These are phyloP conservation scores for Abrostola triplasia DNA, from an alignment of 2,888 invertebrate genomes.

Conservation along the genomic window DNA sequence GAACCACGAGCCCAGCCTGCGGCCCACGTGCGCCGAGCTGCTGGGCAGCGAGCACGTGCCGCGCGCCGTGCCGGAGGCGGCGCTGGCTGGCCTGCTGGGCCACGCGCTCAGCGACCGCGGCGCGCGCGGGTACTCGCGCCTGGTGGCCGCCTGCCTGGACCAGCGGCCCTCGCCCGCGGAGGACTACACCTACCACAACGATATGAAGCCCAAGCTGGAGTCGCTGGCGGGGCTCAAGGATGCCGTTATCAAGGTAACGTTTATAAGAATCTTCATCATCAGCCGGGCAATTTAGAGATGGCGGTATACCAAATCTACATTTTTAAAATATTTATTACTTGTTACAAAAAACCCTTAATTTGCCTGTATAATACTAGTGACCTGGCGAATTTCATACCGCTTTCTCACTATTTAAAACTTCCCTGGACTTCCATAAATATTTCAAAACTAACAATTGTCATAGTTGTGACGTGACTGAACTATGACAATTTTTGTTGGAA, in stretches of 20 bases:
- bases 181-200: conserved; percentile 94
- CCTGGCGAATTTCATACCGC: no score
- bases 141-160: conserved; percentile 76
- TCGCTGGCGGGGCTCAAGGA: conserved; percentile 66
- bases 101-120: conserved; percentile 94
- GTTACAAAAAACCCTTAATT: no score
- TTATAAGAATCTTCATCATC: no score
- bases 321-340: no score
- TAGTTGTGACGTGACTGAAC: no score
- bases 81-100: conserved; percentile 93
- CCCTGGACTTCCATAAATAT: no score
- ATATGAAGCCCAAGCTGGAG: conserved; percentile 63
- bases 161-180: conserved; percentile 90
- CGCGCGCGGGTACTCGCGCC: conserved; percentile 70
- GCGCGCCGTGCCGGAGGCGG: conserved; percentile 95
- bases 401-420: no score
- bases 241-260: conserved; percentile 71
- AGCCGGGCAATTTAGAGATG: no score
- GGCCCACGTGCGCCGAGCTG: conserved; percentile 96
- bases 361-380: no score
- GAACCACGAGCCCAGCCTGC: conserved; percentile 93
- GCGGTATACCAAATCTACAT: no score
- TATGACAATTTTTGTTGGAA: no score
- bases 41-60: conserved; percentile 95
- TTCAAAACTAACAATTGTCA: no score